Evolutionary conservation across 2,113 vertebrate species (phyloP).

Genomic region (Picathartes gymnocephalus): DNA sequence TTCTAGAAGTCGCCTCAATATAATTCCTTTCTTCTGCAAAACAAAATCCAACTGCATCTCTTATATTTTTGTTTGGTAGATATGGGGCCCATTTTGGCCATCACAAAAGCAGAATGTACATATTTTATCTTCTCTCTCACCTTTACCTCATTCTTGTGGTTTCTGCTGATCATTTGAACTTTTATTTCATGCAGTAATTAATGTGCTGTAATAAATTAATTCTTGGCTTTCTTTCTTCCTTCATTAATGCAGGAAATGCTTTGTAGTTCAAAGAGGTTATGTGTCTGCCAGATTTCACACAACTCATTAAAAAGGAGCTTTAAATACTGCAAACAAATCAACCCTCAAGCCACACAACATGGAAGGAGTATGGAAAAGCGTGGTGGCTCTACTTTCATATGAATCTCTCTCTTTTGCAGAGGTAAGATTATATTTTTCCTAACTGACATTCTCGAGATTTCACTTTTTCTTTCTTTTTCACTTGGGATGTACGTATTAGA

Average conservation of each 20-base stretch:
- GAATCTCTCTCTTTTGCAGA: neutral
- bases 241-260: slow-evolving; percentile 40
- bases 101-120: neutral
- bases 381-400: neutral
- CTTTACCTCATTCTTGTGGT: neutral
- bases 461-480: neutral
- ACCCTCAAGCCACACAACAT: neutral
- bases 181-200: slow-evolving; percentile 38
- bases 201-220: slow-evolving; percentile 1
- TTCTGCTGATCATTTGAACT: slow-evolving; percentile 5
- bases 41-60: neutral
- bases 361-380: neutral
- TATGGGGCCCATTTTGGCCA: neutral
- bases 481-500: neutral
- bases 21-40: neutral
- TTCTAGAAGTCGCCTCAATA: neutral
- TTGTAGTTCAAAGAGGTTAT: slow-evolving; percentile 25
- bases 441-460: neutral
- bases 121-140: neutral
- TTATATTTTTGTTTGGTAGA: neutral
- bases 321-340: slow-evolving; percentile 34
- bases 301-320: slow-evolving; percentile 1
- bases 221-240: neutral
- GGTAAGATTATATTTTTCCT: neutral
- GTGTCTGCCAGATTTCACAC: slow-evolving; percentile 11